A percentile compares a stretch with the other conserved stretches of the same genome.
These are phyloP conservation scores for Phataginus tricuspis DNA, from an alignment of 2,797 vertebrate species.

Conservation along the genomic window DNA sequence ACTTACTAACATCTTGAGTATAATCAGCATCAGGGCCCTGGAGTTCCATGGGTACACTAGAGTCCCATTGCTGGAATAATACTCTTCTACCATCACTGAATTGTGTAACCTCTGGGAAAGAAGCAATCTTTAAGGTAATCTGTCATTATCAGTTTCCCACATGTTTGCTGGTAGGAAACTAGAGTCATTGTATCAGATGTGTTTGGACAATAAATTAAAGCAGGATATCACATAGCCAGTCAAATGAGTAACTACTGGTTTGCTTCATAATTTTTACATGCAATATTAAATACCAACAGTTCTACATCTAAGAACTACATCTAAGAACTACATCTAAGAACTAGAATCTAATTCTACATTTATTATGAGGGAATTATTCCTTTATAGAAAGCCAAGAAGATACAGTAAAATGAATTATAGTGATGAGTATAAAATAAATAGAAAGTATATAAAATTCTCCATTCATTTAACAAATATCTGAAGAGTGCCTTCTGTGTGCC, in stretches of 20 bases:
- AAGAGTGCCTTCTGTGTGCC: not conserved
- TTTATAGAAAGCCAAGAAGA: constrained; percentile 39
- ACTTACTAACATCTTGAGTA: not conserved
- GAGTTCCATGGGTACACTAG: not conserved
- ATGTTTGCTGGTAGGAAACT: not conserved
- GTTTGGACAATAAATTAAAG: constrained; percentile 53
- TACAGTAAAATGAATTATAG: not conserved
- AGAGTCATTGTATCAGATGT: not conserved
- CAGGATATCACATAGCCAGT: not conserved
- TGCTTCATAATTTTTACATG: constrained; percentile 18
- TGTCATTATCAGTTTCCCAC: constrained; percentile 42
- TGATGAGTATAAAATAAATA: not conserved
- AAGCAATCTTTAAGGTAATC: constrained; percentile 25
- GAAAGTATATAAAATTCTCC: not conserved
- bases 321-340: too few species aligned
- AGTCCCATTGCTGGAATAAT: not conserved
- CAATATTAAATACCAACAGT: not conserved
- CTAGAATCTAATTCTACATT: not conserved
- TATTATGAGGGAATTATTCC: constrained; percentile 24
- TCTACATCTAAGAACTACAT: constrained; percentile 43
- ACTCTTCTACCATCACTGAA: not conserved
- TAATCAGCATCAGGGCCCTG: not conserved
- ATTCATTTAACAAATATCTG: not conserved
- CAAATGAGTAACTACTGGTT: not conserved
- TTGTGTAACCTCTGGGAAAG: not conserved